Conservation (phyloP, 2,797 vertebrate species). For the Smutsia gigantea region DNA sequence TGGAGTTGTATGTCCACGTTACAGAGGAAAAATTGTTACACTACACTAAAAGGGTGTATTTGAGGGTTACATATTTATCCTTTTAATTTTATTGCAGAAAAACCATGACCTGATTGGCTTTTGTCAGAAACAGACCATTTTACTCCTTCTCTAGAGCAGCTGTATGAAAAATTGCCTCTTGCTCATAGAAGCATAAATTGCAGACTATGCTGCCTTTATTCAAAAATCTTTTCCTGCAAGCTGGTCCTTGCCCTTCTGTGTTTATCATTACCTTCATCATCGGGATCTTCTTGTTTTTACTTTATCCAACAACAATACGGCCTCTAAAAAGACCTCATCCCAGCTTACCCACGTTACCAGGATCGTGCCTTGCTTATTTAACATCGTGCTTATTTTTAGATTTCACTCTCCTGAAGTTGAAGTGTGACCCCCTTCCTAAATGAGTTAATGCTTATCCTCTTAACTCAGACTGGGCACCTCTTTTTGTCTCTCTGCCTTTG, state of each 20-base stretch:
- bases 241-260: not conserved
- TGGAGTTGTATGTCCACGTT: not conserved
- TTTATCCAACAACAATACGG: not conserved
- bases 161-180: slow-evolving; percentile 15
- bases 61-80: not conserved
- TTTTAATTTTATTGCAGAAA: slow-evolving; percentile 44
- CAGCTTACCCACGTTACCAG: not conserved
- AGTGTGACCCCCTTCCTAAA: not conserved
- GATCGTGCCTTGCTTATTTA: slow-evolving; percentile 12
- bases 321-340: not conserved
- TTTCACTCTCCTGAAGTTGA: not conserved
- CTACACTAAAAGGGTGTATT: not conserved
- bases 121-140: slow-evolving; percentile 43
- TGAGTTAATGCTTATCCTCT: not conserved
- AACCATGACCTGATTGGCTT: not conserved
- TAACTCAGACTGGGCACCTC: not conserved
- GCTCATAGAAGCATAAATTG: not conserved
- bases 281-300: slow-evolving; percentile 22
- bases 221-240: slow-evolving; percentile 5
- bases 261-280: slow-evolving; percentile 9
- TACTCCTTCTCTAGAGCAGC: not conserved
- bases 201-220: not conserved
- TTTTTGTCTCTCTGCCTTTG: slow-evolving; percentile 32
- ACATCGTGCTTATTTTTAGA: slow-evolving; percentile 16
- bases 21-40: not conserved